Conservation (phyloP, 2,797 vertebrate species). For the Myiotriccus ornatus region DNA sequence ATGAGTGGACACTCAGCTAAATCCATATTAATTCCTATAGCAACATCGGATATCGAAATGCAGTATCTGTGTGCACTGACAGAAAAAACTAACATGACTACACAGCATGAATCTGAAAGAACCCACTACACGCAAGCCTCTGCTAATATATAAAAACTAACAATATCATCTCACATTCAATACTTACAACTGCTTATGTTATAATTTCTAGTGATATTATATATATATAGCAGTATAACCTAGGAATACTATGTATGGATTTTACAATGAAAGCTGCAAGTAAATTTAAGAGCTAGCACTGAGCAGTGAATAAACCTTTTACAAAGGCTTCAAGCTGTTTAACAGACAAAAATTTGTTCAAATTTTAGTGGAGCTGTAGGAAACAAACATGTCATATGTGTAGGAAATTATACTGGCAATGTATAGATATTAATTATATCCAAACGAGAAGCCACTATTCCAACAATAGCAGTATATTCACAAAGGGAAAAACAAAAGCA, state of each 20-base stretch:
- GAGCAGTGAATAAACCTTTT: background rate
- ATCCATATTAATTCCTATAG: background rate
- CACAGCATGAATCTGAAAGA: background rate
- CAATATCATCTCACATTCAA: background rate
- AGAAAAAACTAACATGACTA: background rate
- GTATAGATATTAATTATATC: background rate
- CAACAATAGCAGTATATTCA: background rate
- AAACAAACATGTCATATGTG: background rate
- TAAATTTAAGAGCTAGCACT: background rate
- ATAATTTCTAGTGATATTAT: accelerated
- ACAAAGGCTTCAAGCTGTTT: background rate
- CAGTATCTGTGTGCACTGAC: background rate
- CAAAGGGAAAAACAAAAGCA: background rate
- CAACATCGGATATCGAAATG: accelerated
- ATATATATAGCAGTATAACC: background rate
- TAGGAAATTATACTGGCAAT: background rate
- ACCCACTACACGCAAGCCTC: background rate
- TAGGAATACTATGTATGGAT: background rate
- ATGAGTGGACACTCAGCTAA: background rate
- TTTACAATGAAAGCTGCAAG: background rate
- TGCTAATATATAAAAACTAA: background rate
- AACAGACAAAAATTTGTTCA: background rate
- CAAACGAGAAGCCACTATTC: background rate
- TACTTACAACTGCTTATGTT: background rate
- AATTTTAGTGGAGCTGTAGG: background rate